A percentile compares a stretch with the other conserved stretches of the same genome.
Conservation (phyloP, 2,113 vertebrate genomes). For the Platycercus adscitus region DNA sequence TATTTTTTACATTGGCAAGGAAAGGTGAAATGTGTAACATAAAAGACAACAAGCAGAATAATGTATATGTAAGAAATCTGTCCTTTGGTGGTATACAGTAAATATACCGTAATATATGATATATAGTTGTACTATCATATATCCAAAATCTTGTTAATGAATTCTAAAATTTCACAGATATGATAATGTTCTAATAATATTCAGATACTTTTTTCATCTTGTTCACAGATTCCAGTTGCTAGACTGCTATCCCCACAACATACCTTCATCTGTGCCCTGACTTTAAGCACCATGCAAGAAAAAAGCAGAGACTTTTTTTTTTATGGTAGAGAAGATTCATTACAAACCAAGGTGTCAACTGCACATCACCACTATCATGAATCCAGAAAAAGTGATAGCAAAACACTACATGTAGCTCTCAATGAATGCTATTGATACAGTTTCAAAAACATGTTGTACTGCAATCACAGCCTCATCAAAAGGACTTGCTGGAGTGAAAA, state of each 20-base stretch:
- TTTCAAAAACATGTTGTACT: neutral
- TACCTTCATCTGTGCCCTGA: neutral
- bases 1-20: neutral
- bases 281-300: neutral
- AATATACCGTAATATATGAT: neutral
- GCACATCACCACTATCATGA: neutral
- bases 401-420: neutral
- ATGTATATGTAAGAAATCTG: neutral
- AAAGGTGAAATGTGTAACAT: neutral
- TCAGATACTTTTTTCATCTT: neutral
- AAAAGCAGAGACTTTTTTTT: neutral
- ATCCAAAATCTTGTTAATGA: neutral
- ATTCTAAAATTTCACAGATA: neutral
- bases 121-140: neutral
- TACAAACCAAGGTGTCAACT: neutral
- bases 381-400: neutral
- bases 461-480: conserved; percentile 5
- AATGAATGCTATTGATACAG: neutral
- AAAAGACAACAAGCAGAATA: conserved; percentile 9
- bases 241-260: neutral
- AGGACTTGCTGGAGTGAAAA: conserved; percentile 10
- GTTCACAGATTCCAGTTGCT: neutral
- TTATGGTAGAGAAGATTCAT: neutral
- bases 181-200: neutral
- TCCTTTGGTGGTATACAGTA: neutral